Conservation (phyloP, 2,797 vertebrate genomes). For the Poecilia gillii region DNA sequence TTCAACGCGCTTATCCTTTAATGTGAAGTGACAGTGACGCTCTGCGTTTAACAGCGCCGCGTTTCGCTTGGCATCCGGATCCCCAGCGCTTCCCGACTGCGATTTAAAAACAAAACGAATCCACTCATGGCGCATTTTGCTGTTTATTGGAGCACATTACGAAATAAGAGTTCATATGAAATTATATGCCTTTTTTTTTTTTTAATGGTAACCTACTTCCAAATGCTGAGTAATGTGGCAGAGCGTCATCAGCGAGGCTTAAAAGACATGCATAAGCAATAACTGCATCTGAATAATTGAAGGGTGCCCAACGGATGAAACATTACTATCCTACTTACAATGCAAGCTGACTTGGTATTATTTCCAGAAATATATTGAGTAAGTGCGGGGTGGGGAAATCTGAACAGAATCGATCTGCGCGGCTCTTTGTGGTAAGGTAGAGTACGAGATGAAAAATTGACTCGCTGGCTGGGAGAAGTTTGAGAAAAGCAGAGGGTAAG, state of each 20-base stretch:
- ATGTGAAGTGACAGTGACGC: constrained; percentile 52
- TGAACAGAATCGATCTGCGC: constrained; percentile 37
- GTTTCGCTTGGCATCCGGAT: constrained; percentile 11
- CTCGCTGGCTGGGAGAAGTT: constrained; percentile 23
- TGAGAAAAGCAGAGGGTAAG: constrained; percentile 18
- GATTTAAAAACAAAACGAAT: constrained; percentile 18
- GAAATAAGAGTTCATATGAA: constrained; percentile 8
- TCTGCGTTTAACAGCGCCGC: constrained; percentile 4
- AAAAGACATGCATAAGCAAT: constrained; percentile 59
- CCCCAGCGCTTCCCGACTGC: constrained; percentile 7
- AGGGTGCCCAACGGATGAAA: constrained; percentile 44
- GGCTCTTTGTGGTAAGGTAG: constrained; percentile 51
- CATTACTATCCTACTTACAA: constrained; percentile 58
- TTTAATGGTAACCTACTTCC: constrained; percentile 28
- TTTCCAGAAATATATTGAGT: constrained; percentile 62
- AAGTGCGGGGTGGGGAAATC: constrained; percentile 22
- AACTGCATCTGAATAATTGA: constrained; percentile 71
- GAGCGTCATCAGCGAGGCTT: constrained; percentile 23
- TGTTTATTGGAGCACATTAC: constrained; percentile 10
- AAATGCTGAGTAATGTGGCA: constrained; percentile 55
- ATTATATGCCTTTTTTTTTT: constrained; percentile 10
- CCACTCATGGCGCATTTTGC: constrained; percentile 14
- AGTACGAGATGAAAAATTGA: constrained; percentile 43
- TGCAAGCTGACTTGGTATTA: constrained; percentile 55
- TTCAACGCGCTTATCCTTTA: constrained; percentile 34